Conservation (phyloP, 2,797 vertebrate genomes). For the Diceros bicornis region DNA sequence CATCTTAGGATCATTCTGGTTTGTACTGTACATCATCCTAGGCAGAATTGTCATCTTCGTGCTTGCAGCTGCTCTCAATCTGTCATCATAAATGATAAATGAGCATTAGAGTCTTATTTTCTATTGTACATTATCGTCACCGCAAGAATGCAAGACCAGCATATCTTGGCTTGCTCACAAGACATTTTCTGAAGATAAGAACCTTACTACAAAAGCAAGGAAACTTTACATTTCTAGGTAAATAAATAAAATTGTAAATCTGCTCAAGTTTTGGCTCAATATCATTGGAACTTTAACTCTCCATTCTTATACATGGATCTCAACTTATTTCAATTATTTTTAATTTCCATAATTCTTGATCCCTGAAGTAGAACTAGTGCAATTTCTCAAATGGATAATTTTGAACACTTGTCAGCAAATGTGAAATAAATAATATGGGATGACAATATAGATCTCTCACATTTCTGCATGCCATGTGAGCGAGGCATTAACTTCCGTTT, state of each 20-base stretch:
- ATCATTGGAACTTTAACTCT: not conserved
- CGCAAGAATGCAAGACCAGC: conserved; percentile 69
- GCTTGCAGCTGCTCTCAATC: conserved; percentile 81
- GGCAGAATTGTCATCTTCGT: conserved; percentile 70
- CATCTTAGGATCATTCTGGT: conserved; percentile 61
- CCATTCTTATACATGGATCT: not conserved
- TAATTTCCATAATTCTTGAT: not conserved
- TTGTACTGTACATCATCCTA: conserved; percentile 73
- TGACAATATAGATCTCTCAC: not conserved
- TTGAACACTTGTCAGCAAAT: not conserved
- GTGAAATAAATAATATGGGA: not conserved
- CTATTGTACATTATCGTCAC: conserved; percentile 75
- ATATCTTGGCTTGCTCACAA: conserved; percentile 50
- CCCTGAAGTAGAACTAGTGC: not conserved
- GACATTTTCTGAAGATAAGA: conserved; percentile 62
- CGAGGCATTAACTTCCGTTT: not conserved
- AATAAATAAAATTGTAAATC: conserved; percentile 39
- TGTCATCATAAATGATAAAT: conserved; percentile 83
- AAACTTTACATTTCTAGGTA: conserved; percentile 40
- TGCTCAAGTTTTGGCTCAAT: conserved; percentile 3
- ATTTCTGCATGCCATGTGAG: not conserved
- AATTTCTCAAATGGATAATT: not conserved
- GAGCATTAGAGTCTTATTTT: conserved; percentile 74
- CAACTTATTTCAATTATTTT: conserved; percentile 5
- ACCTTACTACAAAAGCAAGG: conserved; percentile 5